Evolutionary conservation across 2,888 invertebrate genomes (phyloP).

Genomic region (Coremacera marginata): DNA sequence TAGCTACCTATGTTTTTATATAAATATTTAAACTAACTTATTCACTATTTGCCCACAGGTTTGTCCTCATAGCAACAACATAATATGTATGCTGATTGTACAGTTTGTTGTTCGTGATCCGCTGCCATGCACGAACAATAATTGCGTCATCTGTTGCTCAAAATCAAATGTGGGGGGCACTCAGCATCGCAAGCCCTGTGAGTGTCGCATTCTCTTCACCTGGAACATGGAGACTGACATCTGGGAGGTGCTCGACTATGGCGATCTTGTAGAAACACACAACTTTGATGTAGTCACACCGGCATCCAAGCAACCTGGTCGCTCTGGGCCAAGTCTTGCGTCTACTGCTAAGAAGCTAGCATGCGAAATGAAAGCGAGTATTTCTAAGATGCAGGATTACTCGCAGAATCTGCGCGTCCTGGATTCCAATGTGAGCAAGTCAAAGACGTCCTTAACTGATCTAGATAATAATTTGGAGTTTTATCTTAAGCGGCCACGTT

Average conservation of each 20-base stretch:
- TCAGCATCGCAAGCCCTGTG: slow-evolving; percentile 66
- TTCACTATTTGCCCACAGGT: slow-evolving; percentile 51
- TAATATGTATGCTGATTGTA: slow-evolving; percentile 66
- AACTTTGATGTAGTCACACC: slow-evolving; percentile 47
- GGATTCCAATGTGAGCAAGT: slow-evolving; percentile 66
- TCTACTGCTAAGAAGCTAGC: slow-evolving; percentile 64
- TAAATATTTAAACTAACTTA: neutral
- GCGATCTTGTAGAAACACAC: slow-evolving; percentile 62
- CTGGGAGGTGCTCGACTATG: slow-evolving; percentile 68
- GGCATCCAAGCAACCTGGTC: slow-evolving; percentile 43
- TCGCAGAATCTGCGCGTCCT: slow-evolving; percentile 64
- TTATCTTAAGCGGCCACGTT: slow-evolving; percentile 60
- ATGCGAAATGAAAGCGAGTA: slow-evolving; percentile 58
- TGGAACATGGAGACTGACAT: slow-evolving; percentile 68
- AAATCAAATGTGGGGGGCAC: slow-evolving; percentile 61
- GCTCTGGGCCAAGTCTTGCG: slow-evolving; percentile 56
- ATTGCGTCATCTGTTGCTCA: slow-evolving; percentile 65
- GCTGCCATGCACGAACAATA: slow-evolving; percentile 54
- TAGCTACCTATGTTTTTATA: neutral
- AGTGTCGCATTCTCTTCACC: slow-evolving; percentile 67
- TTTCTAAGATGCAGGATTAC: slow-evolving; percentile 62
- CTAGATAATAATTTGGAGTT: slow-evolving; percentile 68
- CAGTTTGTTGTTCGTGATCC: slow-evolving; percentile 69
- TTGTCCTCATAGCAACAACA: slow-evolving; percentile 64
- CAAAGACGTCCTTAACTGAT: slow-evolving; percentile 65